Conservation (phyloP, 2,888 invertebrate species). For the Meiosimyza decipiens region DNA sequence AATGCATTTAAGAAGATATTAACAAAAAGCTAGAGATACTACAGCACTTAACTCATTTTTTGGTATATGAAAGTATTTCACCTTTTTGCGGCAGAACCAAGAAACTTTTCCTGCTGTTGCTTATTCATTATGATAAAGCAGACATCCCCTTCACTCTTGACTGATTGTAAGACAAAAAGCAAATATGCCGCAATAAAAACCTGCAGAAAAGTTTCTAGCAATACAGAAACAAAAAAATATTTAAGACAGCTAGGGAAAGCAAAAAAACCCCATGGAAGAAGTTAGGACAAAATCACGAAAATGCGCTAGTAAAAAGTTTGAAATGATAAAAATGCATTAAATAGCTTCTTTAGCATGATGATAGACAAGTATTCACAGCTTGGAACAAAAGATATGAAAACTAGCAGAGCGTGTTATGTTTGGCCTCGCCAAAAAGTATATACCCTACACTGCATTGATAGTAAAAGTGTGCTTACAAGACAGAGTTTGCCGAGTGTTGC, state of each 20-base stretch:
- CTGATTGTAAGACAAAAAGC: constrained; percentile 29
- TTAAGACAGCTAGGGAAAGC: background rate
- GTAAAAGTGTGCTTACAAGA: too few relatives aligned
- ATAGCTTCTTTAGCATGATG: constrained; percentile 13
- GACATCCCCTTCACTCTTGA: constrained; percentile 30
- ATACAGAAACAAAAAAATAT: constrained; percentile 1
- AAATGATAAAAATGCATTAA: constrained; percentile 32
- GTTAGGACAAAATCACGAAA: constrained; percentile 21
- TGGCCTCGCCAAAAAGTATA: too few relatives aligned
- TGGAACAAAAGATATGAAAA: background rate
- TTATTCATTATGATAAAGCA: constrained; percentile 18
- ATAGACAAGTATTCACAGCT: constrained; percentile 26
- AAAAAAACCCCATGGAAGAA: background rate
- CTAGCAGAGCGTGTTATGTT: background rate
- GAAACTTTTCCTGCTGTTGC: constrained; percentile 6
- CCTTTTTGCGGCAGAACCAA: too few relatives aligned
- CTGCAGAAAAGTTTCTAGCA: constrained; percentile 3
- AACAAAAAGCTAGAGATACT: too few relatives aligned
- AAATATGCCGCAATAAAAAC: constrained; percentile 19
- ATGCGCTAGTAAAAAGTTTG: constrained; percentile 18
- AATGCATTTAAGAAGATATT: too few relatives aligned
- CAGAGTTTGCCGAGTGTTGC: too few relatives aligned
- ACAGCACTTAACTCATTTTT: too few relatives aligned
- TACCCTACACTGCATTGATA: too few relatives aligned
- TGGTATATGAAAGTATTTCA: too few relatives aligned